Base-by-base conservation (phyloP, 1,140 invertebrate species). In the Solen grandis region DNA sequence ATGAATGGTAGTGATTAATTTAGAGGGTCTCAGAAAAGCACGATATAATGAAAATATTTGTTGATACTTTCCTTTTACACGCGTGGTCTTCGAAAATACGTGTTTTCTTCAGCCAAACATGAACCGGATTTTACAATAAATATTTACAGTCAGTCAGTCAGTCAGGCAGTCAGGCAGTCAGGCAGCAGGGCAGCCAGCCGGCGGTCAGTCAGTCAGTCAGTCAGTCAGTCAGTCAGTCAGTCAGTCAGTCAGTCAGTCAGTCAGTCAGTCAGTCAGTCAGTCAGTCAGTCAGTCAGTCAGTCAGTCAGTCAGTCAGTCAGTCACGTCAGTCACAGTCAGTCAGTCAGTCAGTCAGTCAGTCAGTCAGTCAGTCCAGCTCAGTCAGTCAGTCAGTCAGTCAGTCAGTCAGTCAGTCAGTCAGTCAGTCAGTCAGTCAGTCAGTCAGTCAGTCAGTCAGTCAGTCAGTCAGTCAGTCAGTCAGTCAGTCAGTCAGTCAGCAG, bases 321-420 rank as follows among this genome's bases (percentile, higher is more conserved):
- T 84, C 83, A 84, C 55, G 81, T 84, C 83, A 84, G 82, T 84
- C 82, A 84, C 83, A 84, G 81, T 84, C 83, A 84, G 81, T 84
- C 83, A 84, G 83, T 84, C 83, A 80, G 73, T 84, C 82, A 83
- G 78, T 84, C 80, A 77, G 50, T 78, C 72, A 76, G 70, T 83
- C 80, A 57, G 80, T 66, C 81, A 77, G 70, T 83, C 81, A 84
- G 68, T 85, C 83, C 68, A 65, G 79, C 83, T 85, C 70, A 77
- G 83, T 77, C 83, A 82, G 78, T 77, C 66, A 74, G 68, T 78
- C 66, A 85, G 75, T 84, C 75, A 69, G 60, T 81, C 83, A 82
- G 78, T 82, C 78, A 82, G 77, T 76, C 83, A 83, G 84, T 84
- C 84, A 84, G 84, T 84, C 84, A 81, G 84, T 84, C 83, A 84